phyloP scores from a whole-genome alignment of 2,113 vertebrate species.

The Pimephales promelas region DNA sequence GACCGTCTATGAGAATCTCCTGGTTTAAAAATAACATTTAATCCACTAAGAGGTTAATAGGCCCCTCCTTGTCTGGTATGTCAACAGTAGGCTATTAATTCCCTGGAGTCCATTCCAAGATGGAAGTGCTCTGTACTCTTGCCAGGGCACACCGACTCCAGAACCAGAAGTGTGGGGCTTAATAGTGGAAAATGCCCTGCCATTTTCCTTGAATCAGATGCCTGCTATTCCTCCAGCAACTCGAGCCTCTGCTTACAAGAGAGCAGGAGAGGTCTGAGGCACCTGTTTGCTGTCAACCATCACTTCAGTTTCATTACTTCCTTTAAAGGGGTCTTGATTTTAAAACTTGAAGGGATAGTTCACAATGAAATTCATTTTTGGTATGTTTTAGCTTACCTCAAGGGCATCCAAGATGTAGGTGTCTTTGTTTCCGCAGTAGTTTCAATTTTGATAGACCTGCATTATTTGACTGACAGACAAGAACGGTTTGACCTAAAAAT shows the following conservation, averaged over 20 bases:
- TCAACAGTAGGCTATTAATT: conserved; percentile 59
- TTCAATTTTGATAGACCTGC: no score
- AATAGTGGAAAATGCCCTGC: conserved; percentile 53
- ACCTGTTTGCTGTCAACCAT: conserved; percentile 58
- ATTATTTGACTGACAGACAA: no score
- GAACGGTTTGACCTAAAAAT: no score
- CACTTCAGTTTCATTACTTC: conserved; percentile 18
- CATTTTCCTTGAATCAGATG: conserved; percentile 53
- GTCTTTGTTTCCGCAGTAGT: no score
- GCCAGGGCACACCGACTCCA: conserved; percentile 38
- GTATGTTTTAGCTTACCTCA: no score
- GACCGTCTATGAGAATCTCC: conserved; percentile 31
- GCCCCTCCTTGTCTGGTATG: conserved; percentile 48
- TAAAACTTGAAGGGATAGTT: no score
- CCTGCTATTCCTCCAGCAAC: conserved; percentile 52
- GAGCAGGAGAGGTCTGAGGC: conserved; percentile 32
- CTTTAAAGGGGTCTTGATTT: conserved; percentile 8
- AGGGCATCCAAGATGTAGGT: no score
- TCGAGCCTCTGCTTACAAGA: conserved; percentile 39
- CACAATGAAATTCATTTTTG: no score
- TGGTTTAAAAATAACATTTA: conserved; percentile 57
- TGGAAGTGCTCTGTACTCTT: conserved; percentile 33
- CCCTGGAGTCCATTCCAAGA: conserved; percentile 50
- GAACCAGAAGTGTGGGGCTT: conserved; percentile 39
- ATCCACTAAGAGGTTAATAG: conserved; percentile 60